A percentile compares a stretch with the other conserved stretches of the same genome.
Evolutionary conservation across 1,140 invertebrate genomes (phyloP).

Genomic region (Pinna nobilis): DNA sequence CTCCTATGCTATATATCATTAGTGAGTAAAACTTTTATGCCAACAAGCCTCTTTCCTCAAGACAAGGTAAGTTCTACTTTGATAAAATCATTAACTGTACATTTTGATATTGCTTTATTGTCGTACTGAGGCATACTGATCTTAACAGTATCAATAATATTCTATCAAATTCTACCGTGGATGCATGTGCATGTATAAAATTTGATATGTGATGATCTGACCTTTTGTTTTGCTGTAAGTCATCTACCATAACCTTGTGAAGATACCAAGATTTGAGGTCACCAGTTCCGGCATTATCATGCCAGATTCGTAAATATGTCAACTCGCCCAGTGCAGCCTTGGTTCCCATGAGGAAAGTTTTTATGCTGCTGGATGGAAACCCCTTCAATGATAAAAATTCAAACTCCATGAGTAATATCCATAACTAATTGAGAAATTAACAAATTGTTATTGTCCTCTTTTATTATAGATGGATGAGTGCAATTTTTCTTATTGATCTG

Average conservation of each 20-base stretch:
- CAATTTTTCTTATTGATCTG: neutral
- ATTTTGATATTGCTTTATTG: too few species aligned
- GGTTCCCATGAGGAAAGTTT: slow-evolving; percentile 66
- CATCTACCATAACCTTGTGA: slow-evolving; percentile 74
- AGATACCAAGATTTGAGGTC: slow-evolving; percentile 69
- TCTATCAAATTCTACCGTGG: neutral
- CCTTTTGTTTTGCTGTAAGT: slow-evolving; percentile 72
- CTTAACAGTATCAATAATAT: neutral
- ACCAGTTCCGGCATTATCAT: slow-evolving; percentile 71
- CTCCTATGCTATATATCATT: too few species aligned
- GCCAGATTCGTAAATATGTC: slow-evolving; percentile 71
- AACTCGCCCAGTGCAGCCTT: slow-evolving; percentile 66
- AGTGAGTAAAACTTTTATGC: too few species aligned
- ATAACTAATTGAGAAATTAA: neutral
- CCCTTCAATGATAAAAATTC: slow-evolving; percentile 47
- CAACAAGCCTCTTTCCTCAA: too few species aligned
- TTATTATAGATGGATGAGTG: neutral
- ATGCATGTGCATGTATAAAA: neutral
- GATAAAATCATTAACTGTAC: too few species aligned
- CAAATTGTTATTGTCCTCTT: neutral
- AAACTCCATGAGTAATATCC: slow-evolving; percentile 34
- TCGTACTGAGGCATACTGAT: too few species aligned
- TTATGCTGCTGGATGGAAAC: slow-evolving; percentile 61
- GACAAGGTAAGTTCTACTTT: too few species aligned
- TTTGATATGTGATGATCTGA: slow-evolving; percentile 18